Evolutionary conservation across 2,888 invertebrate genomes (phyloP), one percentile per base, ranked within the genome.

Genomic region (Tachina grossa): DNA sequence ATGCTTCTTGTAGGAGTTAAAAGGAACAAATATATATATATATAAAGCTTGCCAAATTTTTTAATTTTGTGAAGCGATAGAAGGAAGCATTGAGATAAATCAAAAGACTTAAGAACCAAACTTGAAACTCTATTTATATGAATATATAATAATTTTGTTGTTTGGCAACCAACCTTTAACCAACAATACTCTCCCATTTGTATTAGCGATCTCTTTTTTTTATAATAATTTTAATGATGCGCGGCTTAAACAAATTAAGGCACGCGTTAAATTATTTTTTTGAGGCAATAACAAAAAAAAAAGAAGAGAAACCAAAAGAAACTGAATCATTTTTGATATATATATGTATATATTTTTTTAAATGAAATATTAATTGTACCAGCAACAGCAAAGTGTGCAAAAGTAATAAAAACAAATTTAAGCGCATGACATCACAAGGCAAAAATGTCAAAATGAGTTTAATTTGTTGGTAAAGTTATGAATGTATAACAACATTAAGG

Each of bases 391-490:
- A 9, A 9, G 22, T 65, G 66, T 66, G 53, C 59, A 31, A 49
- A 71, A 77, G 22, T 53, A 53, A 69, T 19, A 63, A 53, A 53
- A 79, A 57, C 10, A 66, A 31, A 45, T 55, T 75, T 45, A 59
- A 75, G 77, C 53, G 71, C 81, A 87, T 87, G 87, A 87, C 87
- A 87, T 87, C 87, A 87, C 77, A 85, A 61, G 39, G 31, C 69
- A 85, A 82, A 79, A 87, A 87, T 87, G 84, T 77, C 87, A 79
- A 83, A 84, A 77, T 83, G 83, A 84, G 84, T 83, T 79, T 81
- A 80, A 66, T 76, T 68, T 65, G 76, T 49, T 68, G 71, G 76
- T 49, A 31, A 71, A 55, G 19, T 74, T 68, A 75, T 75, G 81
- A 81, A 65, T 78, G 76, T 78, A 71, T 75, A 74, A 59, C 72